A percentile compares a stretch with the other conserved stretches of the same genome.
Conservation (phyloP, 2,113 vertebrate genomes). For the Bucco capensis region DNA sequence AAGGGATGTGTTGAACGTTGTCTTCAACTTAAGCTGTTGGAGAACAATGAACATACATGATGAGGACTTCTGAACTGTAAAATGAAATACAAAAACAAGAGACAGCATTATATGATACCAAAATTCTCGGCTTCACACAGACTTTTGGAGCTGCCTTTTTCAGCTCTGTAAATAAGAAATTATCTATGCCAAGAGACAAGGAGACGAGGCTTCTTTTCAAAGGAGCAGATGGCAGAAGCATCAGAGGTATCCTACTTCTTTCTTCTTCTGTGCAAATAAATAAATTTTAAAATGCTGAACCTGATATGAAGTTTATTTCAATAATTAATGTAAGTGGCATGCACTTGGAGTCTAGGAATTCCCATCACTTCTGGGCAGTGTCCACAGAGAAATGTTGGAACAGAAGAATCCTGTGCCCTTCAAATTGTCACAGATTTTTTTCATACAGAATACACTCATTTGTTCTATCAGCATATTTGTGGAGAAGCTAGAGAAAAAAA, state of each 20-base stretch:
- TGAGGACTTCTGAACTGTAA: not conserved
- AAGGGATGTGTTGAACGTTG: not conserved
- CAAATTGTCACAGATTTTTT: not conserved
- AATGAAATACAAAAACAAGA: not conserved
- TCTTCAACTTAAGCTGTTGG: not conserved
- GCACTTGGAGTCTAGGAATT: slow-evolving; percentile 47
- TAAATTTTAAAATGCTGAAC: slow-evolving; percentile 60
- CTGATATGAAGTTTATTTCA: slow-evolving; percentile 60
- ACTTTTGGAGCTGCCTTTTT: slow-evolving; percentile 3
- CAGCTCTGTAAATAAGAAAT: slow-evolving; percentile 43
- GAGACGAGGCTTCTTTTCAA: not conserved
- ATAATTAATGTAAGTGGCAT: slow-evolving; percentile 61
- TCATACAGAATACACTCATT: slow-evolving; percentile 5
- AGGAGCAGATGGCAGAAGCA: slow-evolving; percentile 52
- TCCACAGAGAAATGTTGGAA: slow-evolving; percentile 45
- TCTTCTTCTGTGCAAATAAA: slow-evolving; percentile 49
- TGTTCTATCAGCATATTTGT: slow-evolving; percentile 37
- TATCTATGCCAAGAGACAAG: slow-evolving; percentile 7
- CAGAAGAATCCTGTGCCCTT: slow-evolving; percentile 32
- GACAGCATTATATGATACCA: not conserved
- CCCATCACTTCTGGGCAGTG: slow-evolving; percentile 56
- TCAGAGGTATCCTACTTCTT: not conserved
- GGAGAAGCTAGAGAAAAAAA: not conserved
- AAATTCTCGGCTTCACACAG: not conserved
- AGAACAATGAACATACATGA: not conserved